Evolutionary conservation across 2,888 invertebrate genomes (phyloP).

Genomic region (Acanthosoma haemorrhoidale): DNA sequence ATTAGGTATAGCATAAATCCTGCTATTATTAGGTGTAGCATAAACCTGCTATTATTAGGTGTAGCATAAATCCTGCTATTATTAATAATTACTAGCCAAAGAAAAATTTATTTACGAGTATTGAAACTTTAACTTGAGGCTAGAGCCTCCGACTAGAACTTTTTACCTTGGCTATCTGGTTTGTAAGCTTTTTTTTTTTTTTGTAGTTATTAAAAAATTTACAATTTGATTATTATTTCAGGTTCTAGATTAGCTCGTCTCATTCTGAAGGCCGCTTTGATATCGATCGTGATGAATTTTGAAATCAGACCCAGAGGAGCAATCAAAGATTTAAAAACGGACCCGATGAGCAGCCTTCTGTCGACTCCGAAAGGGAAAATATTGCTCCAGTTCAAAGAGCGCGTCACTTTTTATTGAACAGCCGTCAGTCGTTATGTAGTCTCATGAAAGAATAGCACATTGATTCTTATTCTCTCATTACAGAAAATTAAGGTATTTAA

Average conservation of each 20-base stretch:
- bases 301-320: conserved; percentile 17
- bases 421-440: too few species aligned
- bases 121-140: too few species aligned
- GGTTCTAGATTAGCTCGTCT: conserved; percentile 25
- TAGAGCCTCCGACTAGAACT: not conserved
- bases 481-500: too few species aligned
- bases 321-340: conserved; percentile 16
- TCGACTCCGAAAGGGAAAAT: conserved; percentile 25
- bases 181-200: not conserved
- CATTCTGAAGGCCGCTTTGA: conserved; percentile 23
- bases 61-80: too few species aligned
- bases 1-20: too few species aligned
- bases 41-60: too few species aligned
- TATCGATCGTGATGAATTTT: conserved; percentile 22
- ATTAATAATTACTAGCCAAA: too few species aligned
- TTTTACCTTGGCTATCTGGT: too few species aligned
- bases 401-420: not conserved
- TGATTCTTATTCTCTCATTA: too few species aligned
- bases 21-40: too few species aligned
- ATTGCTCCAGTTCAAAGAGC: conserved; percentile 16
- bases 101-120: too few species aligned
- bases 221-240: not conserved
- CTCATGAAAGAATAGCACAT: too few species aligned
- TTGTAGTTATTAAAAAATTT: not conserved
- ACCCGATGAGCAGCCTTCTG: conserved; percentile 30